Percentiles rank a stretch among this genome's conserved stretches.
Conservation (phyloP, 2,888 invertebrate genomes). For the Conus canariensis region DNA sequence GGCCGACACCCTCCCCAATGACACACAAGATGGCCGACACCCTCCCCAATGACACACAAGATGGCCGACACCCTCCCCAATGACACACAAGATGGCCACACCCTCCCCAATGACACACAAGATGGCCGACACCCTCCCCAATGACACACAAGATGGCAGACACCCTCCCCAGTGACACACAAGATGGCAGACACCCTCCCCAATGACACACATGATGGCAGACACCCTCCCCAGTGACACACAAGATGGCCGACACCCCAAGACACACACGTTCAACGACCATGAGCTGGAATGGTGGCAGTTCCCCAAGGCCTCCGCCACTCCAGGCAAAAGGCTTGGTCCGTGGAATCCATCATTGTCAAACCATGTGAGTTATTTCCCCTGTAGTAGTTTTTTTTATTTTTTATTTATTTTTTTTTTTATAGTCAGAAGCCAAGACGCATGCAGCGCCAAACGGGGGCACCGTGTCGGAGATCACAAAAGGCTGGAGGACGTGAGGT, state of each 20-base stretch:
- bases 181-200: too few species aligned
- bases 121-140: neutral
- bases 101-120: neutral
- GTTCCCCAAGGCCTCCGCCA: neutral
- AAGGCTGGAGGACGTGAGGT: neutral
- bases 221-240: too few species aligned
- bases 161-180: too few species aligned
- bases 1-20: too few species aligned
- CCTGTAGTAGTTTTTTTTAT: neutral
- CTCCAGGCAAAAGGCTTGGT: slow-evolving; percentile 30
- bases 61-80: too few species aligned
- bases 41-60: too few species aligned
- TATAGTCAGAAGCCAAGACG: neutral
- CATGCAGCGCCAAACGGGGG: neutral
- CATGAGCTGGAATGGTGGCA: slow-evolving; percentile 29
- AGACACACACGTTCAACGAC: neutral
- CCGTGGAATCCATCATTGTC: slow-evolving; percentile 38
- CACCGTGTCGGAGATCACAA: neutral
- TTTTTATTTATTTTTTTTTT: too few species aligned
- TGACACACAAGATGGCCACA: too few species aligned
- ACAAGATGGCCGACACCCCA: neutral
- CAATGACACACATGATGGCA: too few species aligned
- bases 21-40: too few species aligned
- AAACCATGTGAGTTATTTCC: slow-evolving; percentile 19
- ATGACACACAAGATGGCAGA: too few species aligned